Percentiles rank a stretch among this genome's conserved stretches.
Evolutionary conservation across 1,140 invertebrate species (phyloP).

Genomic region (Drosophila truncata): DNA sequence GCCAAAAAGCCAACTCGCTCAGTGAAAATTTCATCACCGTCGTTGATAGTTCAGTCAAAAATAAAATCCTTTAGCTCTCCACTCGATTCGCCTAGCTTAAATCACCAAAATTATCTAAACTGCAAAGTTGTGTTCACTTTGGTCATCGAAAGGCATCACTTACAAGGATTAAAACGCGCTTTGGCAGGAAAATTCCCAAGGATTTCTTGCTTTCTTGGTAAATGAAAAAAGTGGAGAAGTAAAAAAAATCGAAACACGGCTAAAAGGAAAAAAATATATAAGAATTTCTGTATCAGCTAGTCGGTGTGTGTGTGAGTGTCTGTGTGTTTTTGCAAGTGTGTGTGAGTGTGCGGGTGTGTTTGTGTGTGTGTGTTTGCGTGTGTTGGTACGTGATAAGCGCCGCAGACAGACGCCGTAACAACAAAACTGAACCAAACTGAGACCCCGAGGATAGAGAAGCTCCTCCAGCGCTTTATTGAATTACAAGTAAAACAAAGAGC

Average conservation of each 20-base stretch:
- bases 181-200: constrained; percentile 17
- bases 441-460: constrained; percentile 21
- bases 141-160: constrained; percentile 20
- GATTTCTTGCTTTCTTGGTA: constrained; percentile 20
- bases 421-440: constrained; percentile 57
- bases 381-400: constrained; percentile 73
- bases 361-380: constrained; percentile 25
- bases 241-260: constrained; percentile 78
- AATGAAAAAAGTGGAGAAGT: constrained; percentile 29
- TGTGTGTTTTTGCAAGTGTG: constrained; percentile 26
- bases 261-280: constrained; percentile 44
- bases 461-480: constrained; percentile 69
- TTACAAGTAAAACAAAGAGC: constrained; percentile 76
- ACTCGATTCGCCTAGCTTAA: constrained; percentile 52
- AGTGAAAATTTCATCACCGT: constrained; percentile 85
- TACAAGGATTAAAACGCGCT: neutral
- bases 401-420: constrained; percentile 73
- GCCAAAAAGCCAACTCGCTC: constrained; percentile 61
- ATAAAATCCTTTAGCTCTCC: constrained; percentile 55
- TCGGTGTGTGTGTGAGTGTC: constrained; percentile 43
- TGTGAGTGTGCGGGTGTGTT: constrained; percentile 26
- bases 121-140: constrained; percentile 37
- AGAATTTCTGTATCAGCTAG: constrained; percentile 80
- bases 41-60: constrained; percentile 71
- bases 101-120: constrained; percentile 48